A percentile compares a stretch with the other conserved stretches of the same genome.
Conservation (phyloP, 2,113 vertebrate genomes). For the Notiomystis cincta region DNA sequence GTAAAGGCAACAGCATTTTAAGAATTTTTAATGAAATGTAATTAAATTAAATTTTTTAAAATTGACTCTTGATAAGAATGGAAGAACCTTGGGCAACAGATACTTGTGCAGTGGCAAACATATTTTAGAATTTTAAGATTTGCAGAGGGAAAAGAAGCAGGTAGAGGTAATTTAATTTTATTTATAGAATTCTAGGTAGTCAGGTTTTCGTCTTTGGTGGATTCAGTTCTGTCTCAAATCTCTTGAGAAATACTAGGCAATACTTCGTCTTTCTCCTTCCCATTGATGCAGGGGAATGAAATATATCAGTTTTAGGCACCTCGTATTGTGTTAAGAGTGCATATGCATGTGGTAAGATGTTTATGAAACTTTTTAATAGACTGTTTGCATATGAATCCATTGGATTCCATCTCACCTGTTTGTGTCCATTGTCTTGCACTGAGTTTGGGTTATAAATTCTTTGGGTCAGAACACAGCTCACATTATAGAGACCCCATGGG, state of each 20-base stretch:
- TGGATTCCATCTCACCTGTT: neutral
- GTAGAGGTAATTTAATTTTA: neutral
- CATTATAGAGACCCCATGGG: neutral
- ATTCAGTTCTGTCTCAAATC: neutral
- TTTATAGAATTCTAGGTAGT: neutral
- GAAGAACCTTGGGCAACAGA: neutral
- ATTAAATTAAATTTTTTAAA: neutral
- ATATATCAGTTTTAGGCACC: neutral
- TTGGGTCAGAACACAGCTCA: neutral
- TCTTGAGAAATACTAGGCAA: neutral
- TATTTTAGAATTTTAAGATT: neutral
- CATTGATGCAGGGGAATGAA: neutral
- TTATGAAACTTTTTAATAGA: neutral
- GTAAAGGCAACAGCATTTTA: neutral
- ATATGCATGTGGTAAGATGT: neutral
- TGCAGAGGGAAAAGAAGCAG: neutral
- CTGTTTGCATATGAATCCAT: neutral
- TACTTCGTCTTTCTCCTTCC: neutral
- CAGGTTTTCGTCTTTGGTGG: neutral
- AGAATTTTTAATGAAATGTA: neutral
- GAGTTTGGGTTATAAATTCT: neutral
- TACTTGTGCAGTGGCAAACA: neutral
- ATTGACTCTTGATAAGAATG: neutral
- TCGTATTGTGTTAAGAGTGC: neutral
- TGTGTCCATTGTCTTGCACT: neutral